Percentiles rank a stretch among this genome's conserved stretches.
Evolutionary conservation across 2,888 invertebrate genomes (phyloP).

Genomic region (Troides oblongomaculatus): DNA sequence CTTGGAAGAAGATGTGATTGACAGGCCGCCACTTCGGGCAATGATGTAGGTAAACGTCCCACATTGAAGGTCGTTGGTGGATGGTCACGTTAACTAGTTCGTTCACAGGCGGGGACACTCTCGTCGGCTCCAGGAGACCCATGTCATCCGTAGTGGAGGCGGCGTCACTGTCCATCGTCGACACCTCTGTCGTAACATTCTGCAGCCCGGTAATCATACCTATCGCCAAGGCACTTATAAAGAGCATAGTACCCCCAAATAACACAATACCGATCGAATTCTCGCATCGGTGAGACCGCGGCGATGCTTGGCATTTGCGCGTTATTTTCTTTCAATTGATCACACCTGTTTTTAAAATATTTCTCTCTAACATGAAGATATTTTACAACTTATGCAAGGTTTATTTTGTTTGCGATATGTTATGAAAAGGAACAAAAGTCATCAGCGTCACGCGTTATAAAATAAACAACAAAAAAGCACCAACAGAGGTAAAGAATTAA

Average conservation of each 20-base stretch:
- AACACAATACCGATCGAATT: slow-evolving; percentile 40
- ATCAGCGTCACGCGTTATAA: background rate
- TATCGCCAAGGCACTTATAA: slow-evolving; percentile 75
- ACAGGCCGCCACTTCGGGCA: slow-evolving; percentile 84
- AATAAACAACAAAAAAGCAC: slow-evolving; percentile 10
- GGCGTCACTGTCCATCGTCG: slow-evolving; percentile 59
- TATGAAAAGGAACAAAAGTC: slow-evolving; percentile 30
- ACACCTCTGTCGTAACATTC: slow-evolving; percentile 68
- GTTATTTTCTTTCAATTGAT: slow-evolving; percentile 46
- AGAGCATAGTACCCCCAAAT: slow-evolving; percentile 75
- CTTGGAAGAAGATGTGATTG: slow-evolving; percentile 91
- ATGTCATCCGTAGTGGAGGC: slow-evolving; percentile 62
- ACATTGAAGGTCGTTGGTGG: slow-evolving; percentile 71
- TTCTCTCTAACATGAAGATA: slow-evolving; percentile 40
- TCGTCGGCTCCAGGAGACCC: slow-evolving; percentile 67
- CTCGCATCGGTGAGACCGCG: slow-evolving; percentile 45
- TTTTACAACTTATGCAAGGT: slow-evolving; percentile 33
- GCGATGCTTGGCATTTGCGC: slow-evolving; percentile 65
- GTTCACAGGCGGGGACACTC: slow-evolving; percentile 47
- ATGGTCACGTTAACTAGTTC: slow-evolving; percentile 71
- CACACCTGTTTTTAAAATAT: slow-evolving; percentile 38
- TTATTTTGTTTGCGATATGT: slow-evolving; percentile 36
- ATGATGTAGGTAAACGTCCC: slow-evolving; percentile 76
- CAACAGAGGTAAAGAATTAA: slow-evolving; percentile 6
- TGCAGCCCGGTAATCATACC: slow-evolving; percentile 71